These are phyloP conservation scores for Zeuzera pyrina DNA, from an alignment of 2,888 invertebrate species.

Conservation along the genomic window DNA sequence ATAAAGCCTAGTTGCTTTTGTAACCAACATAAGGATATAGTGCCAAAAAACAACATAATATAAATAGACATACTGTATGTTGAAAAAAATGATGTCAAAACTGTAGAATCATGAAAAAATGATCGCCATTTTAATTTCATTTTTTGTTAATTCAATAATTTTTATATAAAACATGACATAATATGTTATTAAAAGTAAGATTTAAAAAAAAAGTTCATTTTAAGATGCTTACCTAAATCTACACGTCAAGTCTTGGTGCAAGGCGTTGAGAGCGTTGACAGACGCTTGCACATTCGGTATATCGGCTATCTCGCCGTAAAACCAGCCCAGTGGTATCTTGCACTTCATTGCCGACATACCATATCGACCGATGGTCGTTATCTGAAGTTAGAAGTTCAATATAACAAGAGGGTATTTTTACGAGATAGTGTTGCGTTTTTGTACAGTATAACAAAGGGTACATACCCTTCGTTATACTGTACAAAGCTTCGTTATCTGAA, in stretches of 20 bases:
- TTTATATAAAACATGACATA: too few relatives aligned
- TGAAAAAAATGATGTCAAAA: too few relatives aligned
- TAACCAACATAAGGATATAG: too few relatives aligned
- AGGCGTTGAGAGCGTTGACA: constrained; percentile 50
- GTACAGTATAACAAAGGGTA: not conserved
- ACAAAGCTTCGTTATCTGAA: not conserved
- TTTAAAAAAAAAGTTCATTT: too few relatives aligned
- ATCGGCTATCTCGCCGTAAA: constrained; percentile 91
- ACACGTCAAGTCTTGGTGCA: constrained; percentile 60
- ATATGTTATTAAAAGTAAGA: too few relatives aligned
- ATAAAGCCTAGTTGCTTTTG: too few relatives aligned
- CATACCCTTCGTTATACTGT: not conserved
- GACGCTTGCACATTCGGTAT: constrained; percentile 75
- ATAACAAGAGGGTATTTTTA: too few relatives aligned
- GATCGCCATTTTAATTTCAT: too few relatives aligned
- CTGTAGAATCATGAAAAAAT: too few relatives aligned
- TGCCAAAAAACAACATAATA: too few relatives aligned
- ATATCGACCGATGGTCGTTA: constrained; percentile 92
- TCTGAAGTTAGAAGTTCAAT: constrained; percentile 56
- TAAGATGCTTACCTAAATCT: constrained; percentile 43
- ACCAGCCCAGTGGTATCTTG: constrained; percentile 92
- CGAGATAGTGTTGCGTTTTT: not conserved
- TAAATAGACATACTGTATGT: too few relatives aligned
- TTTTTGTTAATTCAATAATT: too few relatives aligned
- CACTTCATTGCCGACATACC: constrained; percentile 93